Conservation (phyloP, 2,113 vertebrate genomes). For the Emydocephalus ijimae region DNA sequence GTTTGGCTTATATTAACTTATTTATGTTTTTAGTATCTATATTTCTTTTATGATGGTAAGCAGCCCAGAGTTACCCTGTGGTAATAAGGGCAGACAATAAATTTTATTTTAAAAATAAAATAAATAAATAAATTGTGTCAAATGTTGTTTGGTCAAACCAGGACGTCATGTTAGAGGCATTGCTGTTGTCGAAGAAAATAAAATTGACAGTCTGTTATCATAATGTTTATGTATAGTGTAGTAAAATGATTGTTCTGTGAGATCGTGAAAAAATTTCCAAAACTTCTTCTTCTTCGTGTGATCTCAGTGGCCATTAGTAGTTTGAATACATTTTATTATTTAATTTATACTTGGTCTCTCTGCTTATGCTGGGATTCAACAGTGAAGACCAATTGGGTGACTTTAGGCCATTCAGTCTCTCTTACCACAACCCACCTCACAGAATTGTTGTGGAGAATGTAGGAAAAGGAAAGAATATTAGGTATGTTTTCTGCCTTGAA, state of each 20-base stretch:
- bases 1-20: too few relatives aligned
- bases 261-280: not conserved
- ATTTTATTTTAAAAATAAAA: too few relatives aligned
- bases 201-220: slow-evolving; percentile 21
- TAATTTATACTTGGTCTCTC: not conserved
- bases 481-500: not conserved
- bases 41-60: too few relatives aligned
- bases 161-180: not conserved
- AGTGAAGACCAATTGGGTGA: too few relatives aligned
- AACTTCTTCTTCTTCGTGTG: not conserved
- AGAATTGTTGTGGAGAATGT: not conserved
- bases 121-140: not conserved
- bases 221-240: not conserved
- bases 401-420: not conserved
- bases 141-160: slow-evolving; percentile 18
- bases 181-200: slow-evolving; percentile 14
- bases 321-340: not conserved
- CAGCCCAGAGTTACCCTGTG: too few relatives aligned
- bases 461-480: not conserved
- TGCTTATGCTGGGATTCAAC: not conserved
- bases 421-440: not conserved
- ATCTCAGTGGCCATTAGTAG: not conserved
- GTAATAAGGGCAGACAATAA: too few relatives aligned
- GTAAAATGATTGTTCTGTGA: slow-evolving; percentile 12
- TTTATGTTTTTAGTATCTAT: too few relatives aligned